Evolutionary conservation across 2,113 vertebrate genomes (phyloP), one percentile per base, ranked within the genome.

Genomic region (Muntiacus muntjak): DNA sequence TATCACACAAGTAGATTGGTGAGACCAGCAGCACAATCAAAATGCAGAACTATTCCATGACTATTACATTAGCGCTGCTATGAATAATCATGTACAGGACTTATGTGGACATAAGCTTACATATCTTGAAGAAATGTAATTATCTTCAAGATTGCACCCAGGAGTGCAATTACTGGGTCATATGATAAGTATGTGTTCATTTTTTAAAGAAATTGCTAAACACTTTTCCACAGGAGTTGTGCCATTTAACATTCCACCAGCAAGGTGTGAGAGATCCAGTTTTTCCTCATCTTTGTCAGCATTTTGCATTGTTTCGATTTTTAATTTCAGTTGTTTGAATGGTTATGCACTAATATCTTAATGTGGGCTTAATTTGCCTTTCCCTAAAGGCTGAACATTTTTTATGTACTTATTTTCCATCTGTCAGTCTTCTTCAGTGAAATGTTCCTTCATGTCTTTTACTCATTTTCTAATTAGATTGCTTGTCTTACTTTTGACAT

Each of bases 1-100:
- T 67, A 12, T 74, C 82, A 3, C 23, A 4, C 0, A 0, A 11
- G 71, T 13, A 28, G 58, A 58, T 19, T 4, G 19, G 3, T 3
- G 3, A 26, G 15, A 62, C 25, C 11, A 36, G 11, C 14, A 5
- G 13, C 28, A 13, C 54, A 86, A 8, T 11, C 25, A 54, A 30
- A 83, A 43, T 2, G 14, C 43, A 33, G 45, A 14, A 16, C 50
- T 25, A 1, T 21, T 21, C 50, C 36, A 8, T 28, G n/a, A 43
- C 28, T 28, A 1, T 60, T 11, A 15, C 28, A 9, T 28, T 30
- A 33, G 87, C 43, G 19, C n/a, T 36, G 45, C 19, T 36, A 8
- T 36, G 45, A 45, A 19, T 43, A 57, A 54, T 60, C 17, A 4
- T 10, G 17, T 14, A 23, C 52, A 62, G 54, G 19, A 71, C 52